These are phyloP conservation scores for Eulithis prunata DNA, from an alignment of 2,888 invertebrate genomes.

Conservation along the genomic window DNA sequence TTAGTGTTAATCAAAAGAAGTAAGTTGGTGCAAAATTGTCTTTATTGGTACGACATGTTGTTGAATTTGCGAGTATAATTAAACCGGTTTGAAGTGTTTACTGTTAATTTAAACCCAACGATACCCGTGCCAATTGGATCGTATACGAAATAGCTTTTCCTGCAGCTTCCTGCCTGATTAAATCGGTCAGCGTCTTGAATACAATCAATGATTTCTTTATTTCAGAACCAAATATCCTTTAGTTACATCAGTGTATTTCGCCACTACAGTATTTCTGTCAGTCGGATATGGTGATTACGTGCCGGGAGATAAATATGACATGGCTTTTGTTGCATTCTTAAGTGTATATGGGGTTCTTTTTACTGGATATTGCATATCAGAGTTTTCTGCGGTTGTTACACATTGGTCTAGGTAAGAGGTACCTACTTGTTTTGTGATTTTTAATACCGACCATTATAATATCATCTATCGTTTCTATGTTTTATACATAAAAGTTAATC, in stretches of 20 bases:
- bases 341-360: conserved; percentile 76
- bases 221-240: conserved; percentile 66
- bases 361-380: conserved; percentile 79
- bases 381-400: conserved; percentile 78
- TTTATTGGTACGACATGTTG: neutral
- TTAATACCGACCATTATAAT: too few species aligned
- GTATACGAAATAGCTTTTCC: too few species aligned
- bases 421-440: too few species aligned
- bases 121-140: too few species aligned
- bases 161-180: too few species aligned
- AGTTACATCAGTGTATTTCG: conserved; percentile 75
- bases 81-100: neutral
- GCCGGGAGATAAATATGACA: conserved; percentile 74
- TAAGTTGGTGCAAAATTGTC: conserved; percentile 38
- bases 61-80: neutral
- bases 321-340: conserved; percentile 74
- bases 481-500: too few species aligned
- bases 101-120: too few species aligned
- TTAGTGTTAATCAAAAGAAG: conserved; percentile 47
- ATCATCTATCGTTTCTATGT: too few species aligned
- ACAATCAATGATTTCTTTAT: conserved; percentile 3
- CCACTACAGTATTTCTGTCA: conserved; percentile 70
- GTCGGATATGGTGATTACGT: conserved; percentile 78
- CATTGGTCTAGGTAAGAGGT: conserved; percentile 70
- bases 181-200: neutral